Evolutionary conservation across 2,888 invertebrate species (phyloP).

Genomic region (Monochamus alternatus): DNA sequence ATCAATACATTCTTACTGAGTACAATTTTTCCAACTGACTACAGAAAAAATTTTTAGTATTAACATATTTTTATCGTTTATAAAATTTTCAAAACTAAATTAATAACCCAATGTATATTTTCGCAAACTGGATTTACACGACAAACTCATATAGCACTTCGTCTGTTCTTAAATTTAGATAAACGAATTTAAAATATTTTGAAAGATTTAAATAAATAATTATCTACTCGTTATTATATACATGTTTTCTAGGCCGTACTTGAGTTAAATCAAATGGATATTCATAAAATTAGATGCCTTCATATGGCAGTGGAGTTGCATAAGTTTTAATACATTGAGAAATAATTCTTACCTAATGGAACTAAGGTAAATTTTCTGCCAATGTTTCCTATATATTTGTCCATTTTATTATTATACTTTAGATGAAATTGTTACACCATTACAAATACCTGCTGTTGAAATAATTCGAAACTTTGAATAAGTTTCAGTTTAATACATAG

Average conservation of each 20-base stretch:
- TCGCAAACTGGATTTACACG: no score
- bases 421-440: slow-evolving; percentile 32
- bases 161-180: no score
- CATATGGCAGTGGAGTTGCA: slow-evolving; percentile 17
- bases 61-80: no score
- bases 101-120: no score
- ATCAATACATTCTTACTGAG: no score
- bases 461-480: not conserved
- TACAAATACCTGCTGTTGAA: slow-evolving; percentile 36
- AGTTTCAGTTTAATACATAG: no score
- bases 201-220: not conserved
- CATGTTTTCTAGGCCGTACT: not conserved
- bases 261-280: slow-evolving; percentile 2
- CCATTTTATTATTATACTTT: slow-evolving; percentile 26
- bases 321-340: slow-evolving; percentile 32
- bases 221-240: no score
- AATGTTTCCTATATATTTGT: slow-evolving; percentile 42
- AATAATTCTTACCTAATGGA: slow-evolving; percentile 27
- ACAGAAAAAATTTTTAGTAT: no score
- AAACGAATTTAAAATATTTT: no score
- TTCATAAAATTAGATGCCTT: slow-evolving; percentile 3
- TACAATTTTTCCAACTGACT: no score
- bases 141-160: no score
- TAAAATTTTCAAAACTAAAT: no score
- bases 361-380: slow-evolving; percentile 41